A percentile compares a stretch with the other conserved stretches of the same genome.
Evolutionary conservation across 2,113 vertebrate genomes (phyloP).

Genomic region (Bos indicus): DNA sequence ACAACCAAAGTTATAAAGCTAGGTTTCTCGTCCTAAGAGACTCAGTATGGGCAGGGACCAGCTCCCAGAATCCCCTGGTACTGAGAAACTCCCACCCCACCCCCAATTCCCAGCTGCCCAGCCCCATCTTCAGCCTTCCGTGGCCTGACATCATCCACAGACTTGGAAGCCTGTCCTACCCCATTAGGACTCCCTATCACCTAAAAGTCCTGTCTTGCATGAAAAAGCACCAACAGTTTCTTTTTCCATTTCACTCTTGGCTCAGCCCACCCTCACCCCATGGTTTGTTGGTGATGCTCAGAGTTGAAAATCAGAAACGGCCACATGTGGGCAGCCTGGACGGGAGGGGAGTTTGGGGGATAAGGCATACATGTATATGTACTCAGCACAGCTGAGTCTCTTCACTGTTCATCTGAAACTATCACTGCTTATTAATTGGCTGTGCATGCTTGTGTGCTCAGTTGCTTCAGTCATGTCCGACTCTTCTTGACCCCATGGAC

Average conservation of each 20-base stretch:
- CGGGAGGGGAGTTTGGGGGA: background rate
- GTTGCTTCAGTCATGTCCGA: fast-evolving
- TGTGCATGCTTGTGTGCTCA: background rate
- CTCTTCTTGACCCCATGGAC: background rate
- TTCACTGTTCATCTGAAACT: background rate
- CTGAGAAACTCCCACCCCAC: background rate
- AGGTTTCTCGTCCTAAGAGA: background rate
- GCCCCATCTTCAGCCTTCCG: background rate
- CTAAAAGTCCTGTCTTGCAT: background rate
- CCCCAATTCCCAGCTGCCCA: background rate
- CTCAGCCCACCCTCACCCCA: fast-evolving
- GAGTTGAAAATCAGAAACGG: background rate
- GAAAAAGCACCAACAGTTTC: background rate
- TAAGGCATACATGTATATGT: background rate
- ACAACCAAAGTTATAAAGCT: background rate
- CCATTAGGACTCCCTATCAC: background rate
- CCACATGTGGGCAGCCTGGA: background rate
- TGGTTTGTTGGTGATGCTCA: background rate
- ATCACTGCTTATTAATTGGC: background rate
- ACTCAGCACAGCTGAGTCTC: background rate
- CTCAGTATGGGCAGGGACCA: background rate
- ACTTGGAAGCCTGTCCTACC: background rate
- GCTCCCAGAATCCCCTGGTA: background rate
- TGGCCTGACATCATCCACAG: background rate
- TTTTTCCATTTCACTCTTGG: background rate